These are phyloP conservation scores for Corapipo altera DNA, from an alignment of 2,113 vertebrate genomes.

Conservation along the genomic window DNA sequence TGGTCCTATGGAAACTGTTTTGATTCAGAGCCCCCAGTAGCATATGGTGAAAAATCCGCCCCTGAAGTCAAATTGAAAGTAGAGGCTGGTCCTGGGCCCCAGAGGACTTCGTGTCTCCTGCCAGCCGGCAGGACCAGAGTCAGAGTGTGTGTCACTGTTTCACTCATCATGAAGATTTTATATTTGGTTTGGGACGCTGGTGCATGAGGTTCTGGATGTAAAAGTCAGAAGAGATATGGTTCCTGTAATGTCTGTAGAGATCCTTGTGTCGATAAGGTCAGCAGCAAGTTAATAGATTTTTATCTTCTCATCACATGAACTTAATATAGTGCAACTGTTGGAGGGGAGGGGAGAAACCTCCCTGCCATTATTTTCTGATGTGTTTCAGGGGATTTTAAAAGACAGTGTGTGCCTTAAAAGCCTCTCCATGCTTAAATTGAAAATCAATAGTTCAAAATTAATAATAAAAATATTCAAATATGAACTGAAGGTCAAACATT, in stretches of 20 bases:
- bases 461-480: slow-evolving; percentile 19
- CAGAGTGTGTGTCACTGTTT: slow-evolving; percentile 76
- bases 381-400: slow-evolving; percentile 37
- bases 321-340: slow-evolving; percentile 81
- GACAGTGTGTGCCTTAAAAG: slow-evolving; percentile 4
- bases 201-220: slow-evolving; percentile 80
- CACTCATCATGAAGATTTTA: slow-evolving; percentile 81
- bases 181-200: slow-evolving; percentile 80
- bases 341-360: slow-evolving; percentile 51
- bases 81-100: slow-evolving; percentile 71
- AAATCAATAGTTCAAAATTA: slow-evolving; percentile 15
- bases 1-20: slow-evolving; percentile 75
- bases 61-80: slow-evolving; percentile 78
- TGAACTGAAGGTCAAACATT: not conserved
- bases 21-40: slow-evolving; percentile 77
- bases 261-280: slow-evolving; percentile 90
- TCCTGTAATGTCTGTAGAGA: slow-evolving; percentile 83
- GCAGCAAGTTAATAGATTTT: slow-evolving; percentile 98
- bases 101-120: slow-evolving; percentile 58
- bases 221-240: slow-evolving; percentile 85
- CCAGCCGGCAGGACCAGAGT: slow-evolving; percentile 53
- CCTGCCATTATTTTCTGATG: slow-evolving; percentile 52
- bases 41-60: slow-evolving; percentile 77
- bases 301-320: slow-evolving; percentile 87
- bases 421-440: slow-evolving; percentile 10